Conservation (phyloP, 1,140 invertebrate species). For the Pseudoatta argentina region DNA sequence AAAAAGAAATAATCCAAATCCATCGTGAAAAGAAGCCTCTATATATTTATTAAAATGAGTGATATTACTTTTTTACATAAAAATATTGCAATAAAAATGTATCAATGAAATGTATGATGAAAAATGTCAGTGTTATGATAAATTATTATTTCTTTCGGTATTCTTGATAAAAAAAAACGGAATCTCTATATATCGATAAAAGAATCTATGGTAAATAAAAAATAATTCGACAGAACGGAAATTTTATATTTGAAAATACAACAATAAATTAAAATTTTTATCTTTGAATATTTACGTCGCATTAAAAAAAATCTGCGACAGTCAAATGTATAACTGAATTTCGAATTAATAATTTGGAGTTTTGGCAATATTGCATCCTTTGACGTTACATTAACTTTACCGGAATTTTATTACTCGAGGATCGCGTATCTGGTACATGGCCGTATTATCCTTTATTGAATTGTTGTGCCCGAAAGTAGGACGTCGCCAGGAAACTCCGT, state of each 20-base stretch:
- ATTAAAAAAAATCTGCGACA: neutral
- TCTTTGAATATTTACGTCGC: neutral
- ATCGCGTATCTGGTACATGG: slow-evolving; percentile 36
- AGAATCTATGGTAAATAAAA: neutral
- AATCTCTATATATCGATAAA: neutral
- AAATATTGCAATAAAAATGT: neutral
- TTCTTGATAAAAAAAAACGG: neutral
- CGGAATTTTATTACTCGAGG: slow-evolving; percentile 10
- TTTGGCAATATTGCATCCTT: neutral
- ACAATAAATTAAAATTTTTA: neutral
- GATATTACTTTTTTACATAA: neutral
- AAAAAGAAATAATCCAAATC: neutral
- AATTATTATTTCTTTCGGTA: neutral
- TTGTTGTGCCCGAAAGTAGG: slow-evolving; percentile 48
- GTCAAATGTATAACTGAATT: neutral
- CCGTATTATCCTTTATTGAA: slow-evolving; percentile 44
- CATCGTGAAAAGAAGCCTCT: neutral
- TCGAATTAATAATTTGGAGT: neutral
- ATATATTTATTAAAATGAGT: neutral
- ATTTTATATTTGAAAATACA: neutral
- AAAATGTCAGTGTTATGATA: neutral
- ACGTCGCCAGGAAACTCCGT: slow-evolving; percentile 47
- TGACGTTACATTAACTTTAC: slow-evolving; percentile 6
- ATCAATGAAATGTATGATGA: neutral
- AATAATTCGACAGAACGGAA: neutral